Conservation (phyloP, 2,797 vertebrate species). For the Halcyon chelicuti region DNA sequence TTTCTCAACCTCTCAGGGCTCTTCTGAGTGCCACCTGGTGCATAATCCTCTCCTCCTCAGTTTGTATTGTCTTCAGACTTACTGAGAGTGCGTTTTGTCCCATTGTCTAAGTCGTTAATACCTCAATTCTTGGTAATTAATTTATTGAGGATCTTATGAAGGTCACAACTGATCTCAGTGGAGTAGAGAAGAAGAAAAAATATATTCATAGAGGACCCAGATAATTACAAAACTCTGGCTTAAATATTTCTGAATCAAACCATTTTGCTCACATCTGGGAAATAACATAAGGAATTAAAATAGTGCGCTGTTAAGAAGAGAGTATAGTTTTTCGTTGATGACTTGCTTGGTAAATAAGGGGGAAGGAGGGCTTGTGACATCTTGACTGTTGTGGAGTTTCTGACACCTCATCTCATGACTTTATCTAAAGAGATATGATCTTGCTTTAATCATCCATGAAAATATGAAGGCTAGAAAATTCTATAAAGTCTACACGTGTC, state of each 20-base stretch:
- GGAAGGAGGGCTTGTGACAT: not conserved
- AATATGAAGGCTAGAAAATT: not conserved
- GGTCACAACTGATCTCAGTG: not conserved
- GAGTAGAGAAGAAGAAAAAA: not conserved
- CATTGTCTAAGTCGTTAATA: not conserved
- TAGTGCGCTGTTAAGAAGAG: not conserved
- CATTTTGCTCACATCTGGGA: not conserved
- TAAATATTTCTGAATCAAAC: not conserved
- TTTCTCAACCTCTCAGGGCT: not conserved
- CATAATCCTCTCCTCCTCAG: not conserved
- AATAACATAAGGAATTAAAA: not conserved
- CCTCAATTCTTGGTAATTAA: not conserved
- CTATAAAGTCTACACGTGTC: not conserved
- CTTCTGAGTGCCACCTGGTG: not conserved
- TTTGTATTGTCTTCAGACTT: not conserved
- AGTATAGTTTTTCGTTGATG: not conserved
- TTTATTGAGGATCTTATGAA: not conserved
- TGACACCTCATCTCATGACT: not conserved
- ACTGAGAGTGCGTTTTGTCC: not conserved
- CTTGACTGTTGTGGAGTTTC: not conserved
- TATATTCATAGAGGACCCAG: not conserved
- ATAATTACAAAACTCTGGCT: not conserved
- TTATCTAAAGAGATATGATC: not conserved
- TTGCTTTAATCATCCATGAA: not conserved
- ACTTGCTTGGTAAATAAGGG: not conserved